Base-by-base conservation (phyloP, 2,797 vertebrate genomes). In the Astyanax mexicanus region DNA sequence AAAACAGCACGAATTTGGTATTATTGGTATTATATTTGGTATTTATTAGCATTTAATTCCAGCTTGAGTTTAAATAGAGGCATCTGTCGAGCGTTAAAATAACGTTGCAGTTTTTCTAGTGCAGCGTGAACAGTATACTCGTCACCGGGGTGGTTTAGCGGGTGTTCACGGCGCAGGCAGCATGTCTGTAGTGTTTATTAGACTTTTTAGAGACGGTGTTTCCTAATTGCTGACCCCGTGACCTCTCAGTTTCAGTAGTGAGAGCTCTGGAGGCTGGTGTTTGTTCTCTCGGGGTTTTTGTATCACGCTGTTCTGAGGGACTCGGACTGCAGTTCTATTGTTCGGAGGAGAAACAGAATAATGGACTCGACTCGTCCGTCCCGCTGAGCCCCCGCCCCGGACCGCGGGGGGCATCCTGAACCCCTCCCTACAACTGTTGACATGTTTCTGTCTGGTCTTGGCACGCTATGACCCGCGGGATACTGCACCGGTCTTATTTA, bases 331-430 rank as follows among this genome's bases (percentile, higher is more conserved):
- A 32, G 0, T 29, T 27, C 62, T 29, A 45, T 45, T 66, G 62
- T 66, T 29, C 9, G 3, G 23, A 38, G 58, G 32, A 61, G 19
- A 61, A 61, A 66, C 15, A 47, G 62, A 66, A 45, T 66, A 66
- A 45, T 66, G 25, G 13, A 8, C 6, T 27, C 32, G 19, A 62
- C 60, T 40, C 35, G 10, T 62, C 35, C 5, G 37, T 62, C 35
- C 35, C 40, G 60, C 35, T 38, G 60, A 57, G 54, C 27, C 12
- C 32, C 58, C 35, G 5, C 19, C 60, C 60, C 57, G 6, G 32
- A 7, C 54, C 27, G 3, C 9, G 54, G 49, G 45, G 49, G 27
- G 54, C 27, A 32, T 32, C 54, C 54, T 57, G 54, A n/a, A 57
- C n/a, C 54, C 27, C 27, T 9, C 54, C 54, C 27, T 32, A 27